Base-by-base conservation (phyloP, 2,113 vertebrate species). In the Prinia subflava region DNA sequence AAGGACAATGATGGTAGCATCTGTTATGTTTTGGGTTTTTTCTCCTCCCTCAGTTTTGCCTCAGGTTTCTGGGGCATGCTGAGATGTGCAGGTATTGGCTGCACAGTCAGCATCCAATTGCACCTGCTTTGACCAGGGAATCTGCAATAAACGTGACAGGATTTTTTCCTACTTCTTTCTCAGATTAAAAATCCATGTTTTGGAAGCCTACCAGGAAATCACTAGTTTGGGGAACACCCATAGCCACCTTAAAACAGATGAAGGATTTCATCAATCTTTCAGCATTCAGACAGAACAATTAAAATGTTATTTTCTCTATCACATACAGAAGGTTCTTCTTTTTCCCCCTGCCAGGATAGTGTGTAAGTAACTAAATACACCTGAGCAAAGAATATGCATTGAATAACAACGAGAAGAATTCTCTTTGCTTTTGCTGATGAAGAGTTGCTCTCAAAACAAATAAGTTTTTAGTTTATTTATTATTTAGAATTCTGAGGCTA, bases 211-310 rank as follows among this genome's bases (percentile, higher is more conserved):
- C 56, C 67, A 87, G 65, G 55, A 42, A 80, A 56, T 14, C 69
- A 84, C 49, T 52, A 49, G 62, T 83, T 79, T 55, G 11, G 9
- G 73, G n/a, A 80, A 91, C 42, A 90, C 27, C 37, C 28, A 30
- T 28, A 53, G 57, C n/a, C 84, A 44, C 1, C 0, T 73, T 77
- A 91, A 71, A 78, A 63, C 59, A 75, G 39, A 60, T 67, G 35
- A 87, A 92, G 44, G 49, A 68, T 56, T 95, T 91, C 3, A 77
- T 89, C 76, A 78, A 78, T 93, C 44, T 92, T 94, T 59, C 88
- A 62, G 16, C 11, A 23, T 76, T 90, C 83, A 63, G 52, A 67
- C 21, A 6, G 11, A 91, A 64, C 14, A 82, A 88, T 50, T 39
- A 50, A 80, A 92, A 67, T 6, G 9, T 59, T 83, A 49, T 86